Conservation (phyloP, 2,113 vertebrate species). For the Lonchura striata region DNA sequence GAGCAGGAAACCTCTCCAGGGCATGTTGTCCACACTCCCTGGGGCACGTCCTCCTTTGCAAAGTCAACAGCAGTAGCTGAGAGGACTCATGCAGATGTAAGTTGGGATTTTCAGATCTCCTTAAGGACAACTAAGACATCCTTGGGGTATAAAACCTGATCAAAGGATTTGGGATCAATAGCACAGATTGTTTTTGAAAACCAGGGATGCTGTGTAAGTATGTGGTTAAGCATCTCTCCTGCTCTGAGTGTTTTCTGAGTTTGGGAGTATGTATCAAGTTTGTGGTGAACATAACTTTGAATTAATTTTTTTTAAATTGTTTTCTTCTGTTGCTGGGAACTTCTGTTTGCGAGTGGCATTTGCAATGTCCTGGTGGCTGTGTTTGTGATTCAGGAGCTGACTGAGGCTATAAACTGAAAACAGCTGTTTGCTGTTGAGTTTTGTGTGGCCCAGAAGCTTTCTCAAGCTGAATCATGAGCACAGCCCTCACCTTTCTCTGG, state of each 20-base stretch:
- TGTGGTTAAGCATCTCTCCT: neutral
- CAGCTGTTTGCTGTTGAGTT: neutral
- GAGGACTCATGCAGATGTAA: rapidly evolving
- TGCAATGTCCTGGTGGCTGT: neutral
- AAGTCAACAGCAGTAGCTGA: neutral
- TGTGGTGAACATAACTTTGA: neutral
- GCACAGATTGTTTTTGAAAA: neutral
- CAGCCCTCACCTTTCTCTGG: neutral
- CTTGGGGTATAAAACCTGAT: neutral
- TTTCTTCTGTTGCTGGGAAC: neutral
- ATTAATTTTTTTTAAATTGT: neutral
- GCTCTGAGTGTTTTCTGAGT: neutral
- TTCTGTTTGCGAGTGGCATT: neutral
- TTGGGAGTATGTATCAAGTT: neutral
- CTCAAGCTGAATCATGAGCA: neutral
- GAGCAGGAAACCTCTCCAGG: neutral
- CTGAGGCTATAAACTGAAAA: neutral
- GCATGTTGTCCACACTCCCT: neutral
- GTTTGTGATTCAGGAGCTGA: neutral
- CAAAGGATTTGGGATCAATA: neutral
- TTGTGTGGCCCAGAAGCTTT: neutral
- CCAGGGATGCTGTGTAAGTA: neutral
- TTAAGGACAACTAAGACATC: neutral
- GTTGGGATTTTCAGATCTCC: neutral
- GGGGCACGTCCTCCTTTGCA: neutral